Evolutionary conservation across 1,140 invertebrate species (phyloP).

Genomic region (Brachionus asplanchnoidis): DNA sequence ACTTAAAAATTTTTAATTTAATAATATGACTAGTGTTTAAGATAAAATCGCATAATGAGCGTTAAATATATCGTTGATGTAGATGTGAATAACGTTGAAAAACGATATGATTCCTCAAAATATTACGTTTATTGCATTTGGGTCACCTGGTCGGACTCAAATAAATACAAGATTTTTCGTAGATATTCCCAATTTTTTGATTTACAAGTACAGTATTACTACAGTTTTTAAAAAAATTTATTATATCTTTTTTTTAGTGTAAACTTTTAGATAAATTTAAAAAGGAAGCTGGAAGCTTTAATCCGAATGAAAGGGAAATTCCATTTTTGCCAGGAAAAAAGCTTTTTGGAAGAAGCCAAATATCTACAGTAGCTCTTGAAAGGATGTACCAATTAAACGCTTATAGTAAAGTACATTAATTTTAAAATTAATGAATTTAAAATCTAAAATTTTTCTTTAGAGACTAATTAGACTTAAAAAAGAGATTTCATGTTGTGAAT

Average conservation of each 20-base stretch:
- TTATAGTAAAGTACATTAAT: not conserved
- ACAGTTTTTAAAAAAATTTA: not conserved
- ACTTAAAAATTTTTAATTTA: too few relatives aligned
- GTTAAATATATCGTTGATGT: not conserved
- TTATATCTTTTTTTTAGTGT: not conserved
- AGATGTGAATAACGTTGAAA: conserved; percentile 2
- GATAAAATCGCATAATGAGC: not conserved
- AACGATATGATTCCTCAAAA: conserved; percentile 13
- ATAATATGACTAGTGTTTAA: not conserved
- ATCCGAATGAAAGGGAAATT: not conserved
- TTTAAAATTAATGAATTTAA: too few relatives aligned
- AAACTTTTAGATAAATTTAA: conserved; percentile 21
- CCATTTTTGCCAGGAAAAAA: conserved; percentile 37
- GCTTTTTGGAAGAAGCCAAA: conserved; percentile 21
- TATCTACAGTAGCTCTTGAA: not conserved
- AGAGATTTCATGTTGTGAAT: not conserved
- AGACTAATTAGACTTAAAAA: conserved; percentile 1
- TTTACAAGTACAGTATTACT: not conserved
- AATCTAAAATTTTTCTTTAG: not conserved
- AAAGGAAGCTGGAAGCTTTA: not conserved
- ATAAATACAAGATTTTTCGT: not conserved
- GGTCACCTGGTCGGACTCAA: conserved; percentile 1
- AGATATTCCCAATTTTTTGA: conserved; percentile 36
- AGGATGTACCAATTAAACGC: not conserved
- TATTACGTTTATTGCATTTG: conserved; percentile 26